Base-by-base conservation (phyloP, 2,113 vertebrate species). In the Heliornis fulica region DNA sequence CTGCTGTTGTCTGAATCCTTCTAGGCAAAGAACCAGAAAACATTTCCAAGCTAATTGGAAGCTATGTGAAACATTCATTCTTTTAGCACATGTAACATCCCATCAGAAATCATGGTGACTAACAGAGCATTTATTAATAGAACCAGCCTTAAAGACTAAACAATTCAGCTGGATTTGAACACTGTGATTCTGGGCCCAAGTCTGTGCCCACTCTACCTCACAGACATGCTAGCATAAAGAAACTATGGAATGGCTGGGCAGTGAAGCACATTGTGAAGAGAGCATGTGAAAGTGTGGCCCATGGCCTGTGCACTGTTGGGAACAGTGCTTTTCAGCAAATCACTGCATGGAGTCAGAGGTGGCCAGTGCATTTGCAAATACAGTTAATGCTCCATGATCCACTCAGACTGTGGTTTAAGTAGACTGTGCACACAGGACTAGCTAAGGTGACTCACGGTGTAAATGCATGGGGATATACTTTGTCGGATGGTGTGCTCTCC, bases 21-120 rank as follows among this genome's bases (percentile, higher is more conserved):
- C 65, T 78, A 90, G 90, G 92, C 94, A 94, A 64, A 94, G 80
- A 92, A 90, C 56, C 93, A 96, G 96, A 89, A 92, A 92, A 92
- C 43, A 43, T 77, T 96, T 96, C 79, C 60, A 77, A 64, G 65
- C 85, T 94, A 95, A 96, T 56, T 96, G 96, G 95, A 75, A 86
- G 51, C 34, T 84, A 36, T 3, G 0, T 23, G 88, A 82, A 93
- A 51, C 38, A 25, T 72, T 92, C 68, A 40, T 43, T 92, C 87
- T 88, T 79, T n/a, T 56, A 89, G 80, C 36, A 43, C 63, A 40
- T 51, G 29, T 18, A 93, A 41, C 75, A 80, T 53, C 76, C 92
- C 79, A 74, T 38, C 85, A 70, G 60, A 75, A 95, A 78, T 60
- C 68, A 31, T 68, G 66, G 66, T 38, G 51, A 13, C 70, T 38